These are phyloP conservation scores for Sebastes cheni DNA, from an alignment of 2,797 vertebrate genomes.

Conservation along the genomic window DNA sequence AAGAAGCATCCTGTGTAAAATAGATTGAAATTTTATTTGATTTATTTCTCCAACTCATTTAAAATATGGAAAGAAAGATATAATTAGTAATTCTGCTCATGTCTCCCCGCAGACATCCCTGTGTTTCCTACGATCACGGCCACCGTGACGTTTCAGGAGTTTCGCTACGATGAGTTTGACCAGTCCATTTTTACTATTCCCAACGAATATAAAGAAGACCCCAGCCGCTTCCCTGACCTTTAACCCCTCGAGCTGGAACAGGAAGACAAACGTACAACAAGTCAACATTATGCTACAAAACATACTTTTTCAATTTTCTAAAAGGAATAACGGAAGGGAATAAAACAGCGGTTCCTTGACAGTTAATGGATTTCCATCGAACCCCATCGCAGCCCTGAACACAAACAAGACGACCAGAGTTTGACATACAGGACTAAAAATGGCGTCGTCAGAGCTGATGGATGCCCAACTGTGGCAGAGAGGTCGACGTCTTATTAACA, in stretches of 20 bases:
- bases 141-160: conserved; percentile 99
- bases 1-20: neutral
- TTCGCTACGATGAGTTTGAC: conserved; percentile 94
- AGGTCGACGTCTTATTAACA: neutral
- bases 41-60: neutral
- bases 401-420: neutral
- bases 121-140: conserved; percentile 99
- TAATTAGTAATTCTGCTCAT: neutral
- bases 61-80: neutral
- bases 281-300: conserved; percentile 15
- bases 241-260: conserved; percentile 63
- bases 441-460: neutral
- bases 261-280: neutral
- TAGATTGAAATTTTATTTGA: neutral
- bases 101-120: conserved; percentile 86
- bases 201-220: conserved; percentile 97
- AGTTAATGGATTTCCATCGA: neutral
- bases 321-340: neutral
- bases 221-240: conserved; percentile 97
- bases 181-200: conserved; percentile 93
- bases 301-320: conserved; percentile 8
- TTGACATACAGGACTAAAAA: neutral
- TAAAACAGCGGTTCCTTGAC: neutral
- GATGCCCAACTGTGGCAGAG: neutral
- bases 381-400: neutral